A percentile compares a stretch with the other conserved stretches of the same genome.
Evolutionary conservation across 2,888 invertebrate genomes (phyloP).

Genomic region (Nomada hirtipes): DNA sequence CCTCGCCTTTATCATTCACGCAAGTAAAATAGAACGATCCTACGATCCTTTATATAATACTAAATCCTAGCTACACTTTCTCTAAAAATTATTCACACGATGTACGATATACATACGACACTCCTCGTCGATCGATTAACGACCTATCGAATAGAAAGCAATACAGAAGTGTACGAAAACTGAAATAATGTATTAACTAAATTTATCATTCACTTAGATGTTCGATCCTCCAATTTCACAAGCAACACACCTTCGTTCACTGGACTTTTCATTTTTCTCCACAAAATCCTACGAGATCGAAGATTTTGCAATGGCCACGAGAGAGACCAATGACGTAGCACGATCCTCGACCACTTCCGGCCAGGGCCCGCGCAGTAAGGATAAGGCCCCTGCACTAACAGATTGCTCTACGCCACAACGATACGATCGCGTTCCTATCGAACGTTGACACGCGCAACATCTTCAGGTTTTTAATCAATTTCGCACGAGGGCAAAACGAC

Average conservation of each 20-base stretch:
- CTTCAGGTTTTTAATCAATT: constrained; percentile 17
- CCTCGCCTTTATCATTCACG: not conserved
- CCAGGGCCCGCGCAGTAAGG: constrained; percentile 81
- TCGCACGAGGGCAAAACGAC: constrained; percentile 49
- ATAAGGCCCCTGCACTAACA: constrained; percentile 84
- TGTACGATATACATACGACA: not conserved
- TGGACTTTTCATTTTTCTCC: too few relatives aligned
- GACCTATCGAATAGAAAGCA: too few relatives aligned
- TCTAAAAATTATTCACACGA: not conserved
- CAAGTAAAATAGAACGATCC: not conserved
- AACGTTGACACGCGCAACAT: constrained; percentile 65
- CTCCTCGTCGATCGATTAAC: too few relatives aligned
- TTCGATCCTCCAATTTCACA: not conserved
- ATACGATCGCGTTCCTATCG: constrained; percentile 69
- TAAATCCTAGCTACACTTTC: not conserved
- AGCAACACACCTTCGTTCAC: not conserved
- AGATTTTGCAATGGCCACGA: not conserved
- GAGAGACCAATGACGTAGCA: not conserved
- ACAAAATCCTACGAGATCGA: not conserved
- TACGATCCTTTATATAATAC: not conserved
- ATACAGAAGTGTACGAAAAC: not conserved
- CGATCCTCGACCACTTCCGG: constrained; percentile 37
- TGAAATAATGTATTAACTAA: not conserved
- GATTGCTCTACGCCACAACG: constrained; percentile 83
- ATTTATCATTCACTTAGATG: not conserved